Percentiles rank a stretch among this genome's conserved stretches.
phyloP scores from a whole-genome alignment of 2,113 vertebrate genomes.

The Myiozetetes cayanensis region DNA sequence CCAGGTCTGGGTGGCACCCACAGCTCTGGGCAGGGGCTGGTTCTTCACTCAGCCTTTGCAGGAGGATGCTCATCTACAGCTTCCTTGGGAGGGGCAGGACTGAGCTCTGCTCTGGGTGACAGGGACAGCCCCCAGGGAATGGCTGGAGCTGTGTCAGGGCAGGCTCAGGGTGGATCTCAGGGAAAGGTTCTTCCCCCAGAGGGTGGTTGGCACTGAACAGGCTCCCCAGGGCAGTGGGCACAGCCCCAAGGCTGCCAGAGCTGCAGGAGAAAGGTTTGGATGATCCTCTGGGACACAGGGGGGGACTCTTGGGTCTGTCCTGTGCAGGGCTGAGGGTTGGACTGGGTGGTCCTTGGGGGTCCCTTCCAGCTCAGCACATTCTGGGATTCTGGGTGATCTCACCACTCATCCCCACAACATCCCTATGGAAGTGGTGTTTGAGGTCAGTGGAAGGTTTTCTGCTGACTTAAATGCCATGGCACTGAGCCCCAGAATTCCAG shows the following conservation, averaged over 20 bases:
- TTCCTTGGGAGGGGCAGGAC: neutral
- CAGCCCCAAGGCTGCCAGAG: no score
- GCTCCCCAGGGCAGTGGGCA: neutral
- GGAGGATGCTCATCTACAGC: neutral
- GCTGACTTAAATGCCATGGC: no score
- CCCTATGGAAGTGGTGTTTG: accelerated
- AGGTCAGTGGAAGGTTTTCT: neutral
- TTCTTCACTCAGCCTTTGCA: accelerated
- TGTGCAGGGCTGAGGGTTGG: neutral
- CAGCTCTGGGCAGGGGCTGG: accelerated
- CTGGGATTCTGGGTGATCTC: neutral
- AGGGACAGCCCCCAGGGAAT: neutral
- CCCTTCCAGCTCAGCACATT: neutral
- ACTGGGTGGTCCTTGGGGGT: neutral
- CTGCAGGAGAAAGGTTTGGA: no score
- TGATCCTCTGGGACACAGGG: neutral
- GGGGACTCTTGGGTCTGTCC: neutral
- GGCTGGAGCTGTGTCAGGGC: neutral
- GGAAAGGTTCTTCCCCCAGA: neutral
- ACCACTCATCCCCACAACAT: accelerated
- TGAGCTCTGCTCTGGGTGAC: neutral
- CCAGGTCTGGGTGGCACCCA: neutral
- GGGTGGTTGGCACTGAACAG: neutral
- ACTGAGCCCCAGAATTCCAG: neutral
- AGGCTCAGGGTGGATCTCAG: neutral